These are phyloP conservation scores for Edolisoma coerulescens DNA, from an alignment of 2,113 vertebrate species.

Conservation along the genomic window DNA sequence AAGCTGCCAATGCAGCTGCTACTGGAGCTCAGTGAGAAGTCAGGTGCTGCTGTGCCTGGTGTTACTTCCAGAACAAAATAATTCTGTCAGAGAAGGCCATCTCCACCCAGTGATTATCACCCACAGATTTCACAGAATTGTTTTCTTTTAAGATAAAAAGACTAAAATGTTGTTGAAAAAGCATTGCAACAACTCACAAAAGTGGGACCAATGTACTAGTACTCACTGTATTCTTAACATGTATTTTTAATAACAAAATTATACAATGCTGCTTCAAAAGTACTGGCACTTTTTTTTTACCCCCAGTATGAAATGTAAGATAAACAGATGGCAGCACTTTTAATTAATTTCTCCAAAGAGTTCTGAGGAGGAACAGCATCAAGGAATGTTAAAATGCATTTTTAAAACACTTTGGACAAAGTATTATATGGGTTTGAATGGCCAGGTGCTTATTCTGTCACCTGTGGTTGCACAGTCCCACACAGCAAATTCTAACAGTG, in stretches of 20 bases:
- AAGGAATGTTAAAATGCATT: not conserved
- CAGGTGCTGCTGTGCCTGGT: not conserved
- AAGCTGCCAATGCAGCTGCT: slow-evolving; percentile 29
- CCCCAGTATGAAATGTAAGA: not conserved
- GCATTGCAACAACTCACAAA: not conserved
- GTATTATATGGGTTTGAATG: not conserved
- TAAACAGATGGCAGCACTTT: slow-evolving; percentile 58
- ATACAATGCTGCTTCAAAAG: not conserved
- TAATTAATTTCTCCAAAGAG: slow-evolving; percentile 51
- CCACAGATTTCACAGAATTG: not conserved
- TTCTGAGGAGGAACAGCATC: not conserved
- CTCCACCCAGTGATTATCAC: not conserved
- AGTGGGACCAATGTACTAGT: not conserved
- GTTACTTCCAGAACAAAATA: not conserved
- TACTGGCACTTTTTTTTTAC: not conserved
- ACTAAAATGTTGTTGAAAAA: slow-evolving; percentile 37
- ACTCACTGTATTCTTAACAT: not conserved
- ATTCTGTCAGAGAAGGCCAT: not conserved
- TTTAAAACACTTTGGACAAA: not conserved
- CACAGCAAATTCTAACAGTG: not conserved
- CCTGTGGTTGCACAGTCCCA: not conserved
- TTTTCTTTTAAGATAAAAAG: not conserved
- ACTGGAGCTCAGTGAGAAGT: not conserved
- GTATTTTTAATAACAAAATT: slow-evolving; percentile 22
- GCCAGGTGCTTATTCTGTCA: not conserved